Percentiles rank a stretch among this genome's conserved stretches.
These are phyloP conservation scores for Hirudo medicinalis DNA, from an alignment of 1,140 invertebrate genomes.

Conservation along the genomic window DNA sequence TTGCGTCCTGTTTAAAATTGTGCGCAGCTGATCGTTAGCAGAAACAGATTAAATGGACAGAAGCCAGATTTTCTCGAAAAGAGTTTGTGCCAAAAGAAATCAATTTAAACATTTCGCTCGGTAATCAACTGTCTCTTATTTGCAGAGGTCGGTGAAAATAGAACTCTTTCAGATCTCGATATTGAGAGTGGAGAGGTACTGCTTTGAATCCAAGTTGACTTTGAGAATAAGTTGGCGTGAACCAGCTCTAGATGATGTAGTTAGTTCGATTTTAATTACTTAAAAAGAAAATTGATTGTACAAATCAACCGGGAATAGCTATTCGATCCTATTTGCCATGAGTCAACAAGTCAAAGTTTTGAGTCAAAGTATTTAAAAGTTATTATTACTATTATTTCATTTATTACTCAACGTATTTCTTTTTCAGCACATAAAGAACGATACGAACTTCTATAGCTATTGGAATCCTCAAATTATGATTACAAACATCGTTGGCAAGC, in stretches of 20 bases:
- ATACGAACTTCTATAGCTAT: neutral
- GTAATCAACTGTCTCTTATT: too few species aligned
- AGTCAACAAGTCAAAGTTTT: neutral
- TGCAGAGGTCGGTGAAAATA: neutral
- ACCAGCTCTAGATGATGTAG: neutral
- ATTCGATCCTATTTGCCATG: neutral
- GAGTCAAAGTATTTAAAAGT: too few species aligned
- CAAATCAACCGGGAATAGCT: neutral
- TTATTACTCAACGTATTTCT: neutral
- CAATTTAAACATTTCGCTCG: too few species aligned
- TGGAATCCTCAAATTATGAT: slow-evolving; percentile 8
- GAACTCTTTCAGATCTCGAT: neutral
- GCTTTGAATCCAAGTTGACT: neutral
- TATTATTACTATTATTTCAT: neutral
- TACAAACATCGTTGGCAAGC: neutral
- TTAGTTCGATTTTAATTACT: neutral
- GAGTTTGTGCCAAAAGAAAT: too few species aligned
- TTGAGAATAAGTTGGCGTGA: slow-evolving; percentile 1
- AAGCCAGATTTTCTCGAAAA: too few species aligned
- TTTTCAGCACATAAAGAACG: neutral
- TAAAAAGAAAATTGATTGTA: neutral
- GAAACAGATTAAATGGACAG: too few species aligned
- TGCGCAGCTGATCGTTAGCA: too few species aligned
- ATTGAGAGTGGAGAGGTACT: neutral
- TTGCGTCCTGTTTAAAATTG: too few species aligned